Evolutionary conservation across 2,797 vertebrate species (phyloP), one percentile per base, ranked within the genome.

Genomic region (Macropodus opercularis): DNA sequence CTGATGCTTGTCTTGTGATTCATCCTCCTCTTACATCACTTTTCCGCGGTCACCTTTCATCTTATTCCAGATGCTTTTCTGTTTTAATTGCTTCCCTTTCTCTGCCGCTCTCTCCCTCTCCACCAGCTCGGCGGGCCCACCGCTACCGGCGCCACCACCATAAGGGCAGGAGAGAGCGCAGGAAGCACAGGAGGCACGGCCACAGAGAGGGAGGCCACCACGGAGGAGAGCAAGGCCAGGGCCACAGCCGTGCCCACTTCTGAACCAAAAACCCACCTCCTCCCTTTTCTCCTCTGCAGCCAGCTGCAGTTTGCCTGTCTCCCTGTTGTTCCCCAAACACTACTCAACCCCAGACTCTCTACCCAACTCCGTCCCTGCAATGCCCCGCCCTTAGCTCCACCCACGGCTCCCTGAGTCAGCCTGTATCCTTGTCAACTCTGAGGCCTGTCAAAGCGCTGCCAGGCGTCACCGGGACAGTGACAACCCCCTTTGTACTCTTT

Each of bases 111-210:
- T 60, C 23, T 70, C 66, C 70, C 17, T n/a, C 55, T 44, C 63
- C 72, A 23, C 21, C 85, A 96, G 95, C 95, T 75, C 91, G 95
- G 71, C 90, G 95, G 76, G 93, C 94, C 26, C 95, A 96, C 76
- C 94, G 96, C 42, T 93, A 92, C 70, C 92, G 96, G 34, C 93
- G 96, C 63, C 95, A 91, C 74, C 96, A 92, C 81, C 96, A 93
- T 92, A 95, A 94, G 90, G 88, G 92, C n/a, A 93, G 83, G 80
- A 94, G 94, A 77, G 95, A 98, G 85, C 93, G 92, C 87, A 92
- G 95, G 78, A 98, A 95, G 94, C 96, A 94, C 90, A 93, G 87
- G 90, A 90, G 86, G 80, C 92, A 93, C 22, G 86, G 89, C 65
- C 90, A 90, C 69, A 86, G 91, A 71, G 88, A 87, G 63, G 84